Percentiles rank a stretch among this genome's conserved stretches.
phyloP scores from a whole-genome alignment of 2,113 vertebrate species.

The Tichodroma muraria region DNA sequence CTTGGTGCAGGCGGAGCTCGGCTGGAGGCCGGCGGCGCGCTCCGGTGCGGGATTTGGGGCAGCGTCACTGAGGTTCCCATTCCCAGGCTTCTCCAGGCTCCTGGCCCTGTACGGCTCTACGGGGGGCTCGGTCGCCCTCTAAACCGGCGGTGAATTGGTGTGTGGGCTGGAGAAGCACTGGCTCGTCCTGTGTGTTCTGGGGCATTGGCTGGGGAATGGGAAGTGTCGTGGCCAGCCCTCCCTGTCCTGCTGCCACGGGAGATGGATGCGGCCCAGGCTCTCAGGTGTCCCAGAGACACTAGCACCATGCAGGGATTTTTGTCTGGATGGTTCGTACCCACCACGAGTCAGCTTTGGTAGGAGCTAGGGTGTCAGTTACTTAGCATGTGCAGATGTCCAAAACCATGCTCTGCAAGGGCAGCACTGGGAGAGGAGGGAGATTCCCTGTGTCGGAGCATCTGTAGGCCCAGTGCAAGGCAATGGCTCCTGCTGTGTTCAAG shows the following conservation, averaged over 20 bases:
- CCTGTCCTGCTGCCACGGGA: fast-evolving
- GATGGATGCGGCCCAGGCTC: background rate
- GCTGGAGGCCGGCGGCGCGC: too few species aligned
- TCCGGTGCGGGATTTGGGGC: background rate
- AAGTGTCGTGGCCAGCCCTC: background rate
- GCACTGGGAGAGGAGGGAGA: background rate
- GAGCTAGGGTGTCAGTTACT: background rate
- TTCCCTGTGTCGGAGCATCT: slow-evolving; percentile 16
- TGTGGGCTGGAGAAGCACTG: background rate
- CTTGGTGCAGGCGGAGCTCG: background rate
- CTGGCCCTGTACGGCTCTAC: background rate
- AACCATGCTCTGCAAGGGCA: background rate
- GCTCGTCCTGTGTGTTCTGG: background rate
- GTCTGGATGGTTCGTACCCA: background rate
- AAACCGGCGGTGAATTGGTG: background rate
- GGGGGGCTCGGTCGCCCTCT: fast-evolving
- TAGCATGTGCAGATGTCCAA: background rate
- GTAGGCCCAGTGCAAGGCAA: background rate
- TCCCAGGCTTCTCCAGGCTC: fast-evolving
- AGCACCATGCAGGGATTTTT: background rate
- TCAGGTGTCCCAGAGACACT: background rate
- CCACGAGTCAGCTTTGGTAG: background rate
- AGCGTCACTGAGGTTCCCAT: fast-evolving
- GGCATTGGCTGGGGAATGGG: background rate
- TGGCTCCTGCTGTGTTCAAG: slow-evolving; percentile 3